Percentiles rank a stretch among this genome's conserved stretches.
These are phyloP conservation scores for Cybosia mesomella DNA, from an alignment of 2,888 invertebrate species.

Conservation along the genomic window DNA sequence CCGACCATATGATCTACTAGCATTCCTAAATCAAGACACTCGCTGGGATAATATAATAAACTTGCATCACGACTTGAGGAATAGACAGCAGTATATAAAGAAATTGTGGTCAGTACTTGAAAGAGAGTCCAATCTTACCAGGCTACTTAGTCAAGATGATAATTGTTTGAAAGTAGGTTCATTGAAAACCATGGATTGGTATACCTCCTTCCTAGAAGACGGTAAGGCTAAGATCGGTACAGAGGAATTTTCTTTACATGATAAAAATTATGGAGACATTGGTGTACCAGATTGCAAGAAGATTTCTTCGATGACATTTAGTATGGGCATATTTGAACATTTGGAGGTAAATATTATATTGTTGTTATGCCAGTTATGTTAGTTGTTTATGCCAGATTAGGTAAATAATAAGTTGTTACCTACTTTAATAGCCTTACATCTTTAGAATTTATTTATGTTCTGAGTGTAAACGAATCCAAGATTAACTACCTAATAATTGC, in stretches of 20 bases:
- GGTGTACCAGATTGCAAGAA: constrained; percentile 89
- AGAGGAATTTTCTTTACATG: constrained; percentile 61
- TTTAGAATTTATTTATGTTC: too few species aligned
- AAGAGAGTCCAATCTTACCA: constrained; percentile 88
- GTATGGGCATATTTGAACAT: constrained; percentile 81
- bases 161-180: constrained; percentile 90
- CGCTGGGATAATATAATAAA: constrained; percentile 88
- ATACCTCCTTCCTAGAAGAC: constrained; percentile 87
- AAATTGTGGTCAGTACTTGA: constrained; percentile 86
- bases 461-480: too few species aligned
- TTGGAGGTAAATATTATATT: constrained; percentile 63
- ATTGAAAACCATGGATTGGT: constrained; percentile 90
- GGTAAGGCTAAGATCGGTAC: constrained; percentile 79
- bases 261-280: constrained; percentile 59
- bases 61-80: constrained; percentile 88
- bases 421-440: too few species aligned
- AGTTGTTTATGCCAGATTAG: too few species aligned
- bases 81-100: constrained; percentile 89
- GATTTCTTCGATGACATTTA: constrained; percentile 82
- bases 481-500: too few species aligned
- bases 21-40: constrained; percentile 92
- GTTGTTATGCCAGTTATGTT: too few species aligned
- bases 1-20: constrained; percentile 91
- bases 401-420: too few species aligned
- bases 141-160: constrained; percentile 87